Base-by-base conservation (phyloP, 2,797 vertebrate species). In the Dermochelys coriacea region DNA sequence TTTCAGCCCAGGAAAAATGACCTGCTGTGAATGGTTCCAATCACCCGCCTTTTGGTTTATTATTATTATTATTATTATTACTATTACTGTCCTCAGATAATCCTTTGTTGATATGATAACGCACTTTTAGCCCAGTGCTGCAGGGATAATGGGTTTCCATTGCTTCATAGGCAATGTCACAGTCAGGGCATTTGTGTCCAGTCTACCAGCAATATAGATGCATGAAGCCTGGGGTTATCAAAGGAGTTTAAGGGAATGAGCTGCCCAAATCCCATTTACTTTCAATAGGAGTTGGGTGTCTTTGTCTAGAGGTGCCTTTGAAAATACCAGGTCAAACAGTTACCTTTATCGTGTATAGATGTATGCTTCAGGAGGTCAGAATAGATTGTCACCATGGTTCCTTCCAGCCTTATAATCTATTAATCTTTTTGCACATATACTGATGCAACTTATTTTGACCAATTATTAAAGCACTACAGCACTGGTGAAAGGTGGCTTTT, bases 81-180 rank as follows among this genome's bases (percentile, higher is more conserved):
- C 95, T 85, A 79, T 91, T 95, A 45, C 75, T 82, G 54, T 71
- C 86, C 81, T 95, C 0, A 0, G 88, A 95, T 94, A 93, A 95
- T 95, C 86, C 95, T 95, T 95, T 95, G 95, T 95, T 95, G 94
- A 88, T 97, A 95, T 64, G 85, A 88, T 84, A 74, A 75, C 89
- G 0, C 0, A 55, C 86, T 92, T 61, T 91, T 87, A 86, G 93
- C 96, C 94, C 89, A 95, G 94, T 86, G 81, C 27, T 88, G 86
- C 78, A 93, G 80, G 91, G 84, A 89, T 21, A 86, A 85, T 57
- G 49, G 74, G 64, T 49, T 95, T 96, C 89, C 89, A 83, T 93
- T 81, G 79, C 88, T 96, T 97, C 89, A 95, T n/a, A 89, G 85
- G 25, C 91, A 97, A 96, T 93, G 92, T 93, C 92, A 94, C 1